Evolutionary conservation across 2,888 invertebrate species (phyloP).

Genomic region (Limnephilus lunatus): DNA sequence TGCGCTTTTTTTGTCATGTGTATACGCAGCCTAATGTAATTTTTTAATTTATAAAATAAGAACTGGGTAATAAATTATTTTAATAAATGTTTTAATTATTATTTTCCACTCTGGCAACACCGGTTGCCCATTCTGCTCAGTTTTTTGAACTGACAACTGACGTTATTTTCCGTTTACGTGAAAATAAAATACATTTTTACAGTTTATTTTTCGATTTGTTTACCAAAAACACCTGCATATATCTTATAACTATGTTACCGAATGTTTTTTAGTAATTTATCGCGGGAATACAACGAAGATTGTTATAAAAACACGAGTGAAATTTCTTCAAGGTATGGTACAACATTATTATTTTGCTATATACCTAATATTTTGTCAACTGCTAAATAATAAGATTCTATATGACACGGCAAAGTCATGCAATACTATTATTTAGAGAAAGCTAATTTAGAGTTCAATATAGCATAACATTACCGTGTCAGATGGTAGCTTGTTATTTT

Average conservation of each 20-base stretch:
- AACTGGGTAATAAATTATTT: no score
- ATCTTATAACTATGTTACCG: background rate
- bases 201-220: conserved; percentile 13
- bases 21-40: no score
- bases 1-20: no score
- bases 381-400: no score
- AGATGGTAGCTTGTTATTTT: no score
- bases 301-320: background rate
- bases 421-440: no score
- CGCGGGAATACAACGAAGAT: background rate
- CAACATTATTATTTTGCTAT: background rate
- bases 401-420: no score
- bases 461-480: no score
- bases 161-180: conserved; percentile 29
- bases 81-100: background rate
- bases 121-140: background rate
- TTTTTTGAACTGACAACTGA: conserved; percentile 40
- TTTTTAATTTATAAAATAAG: no score
- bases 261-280: background rate
- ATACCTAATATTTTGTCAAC: no score
- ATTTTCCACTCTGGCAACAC: background rate
- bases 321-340: background rate
- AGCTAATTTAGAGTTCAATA: no score
- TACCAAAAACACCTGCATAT: background rate
- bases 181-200: conserved; percentile 37